phyloP scores from a whole-genome alignment of 1,140 invertebrate genomes.

The Drosophila watanabei region DNA sequence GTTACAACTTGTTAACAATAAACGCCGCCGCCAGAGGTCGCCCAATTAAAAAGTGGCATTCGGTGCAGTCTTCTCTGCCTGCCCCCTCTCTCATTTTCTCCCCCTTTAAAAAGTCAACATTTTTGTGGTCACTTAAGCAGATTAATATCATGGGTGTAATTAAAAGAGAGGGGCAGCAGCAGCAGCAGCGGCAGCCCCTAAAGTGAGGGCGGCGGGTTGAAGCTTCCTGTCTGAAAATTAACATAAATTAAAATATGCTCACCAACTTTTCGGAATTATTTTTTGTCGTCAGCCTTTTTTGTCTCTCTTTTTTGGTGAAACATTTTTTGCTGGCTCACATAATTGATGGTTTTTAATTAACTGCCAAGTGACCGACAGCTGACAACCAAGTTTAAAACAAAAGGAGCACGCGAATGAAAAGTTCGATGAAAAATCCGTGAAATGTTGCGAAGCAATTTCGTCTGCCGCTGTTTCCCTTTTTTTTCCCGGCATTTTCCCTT shows the following conservation, averaged over 20 bases:
- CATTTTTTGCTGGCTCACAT: slow-evolving; percentile 55
- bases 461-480: slow-evolving; percentile 9
- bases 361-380: slow-evolving; percentile 81
- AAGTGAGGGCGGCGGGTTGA: slow-evolving; percentile 28
- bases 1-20: slow-evolving; percentile 80
- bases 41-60: slow-evolving; percentile 69
- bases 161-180: slow-evolving; percentile 60
- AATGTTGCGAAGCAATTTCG: slow-evolving; percentile 34
- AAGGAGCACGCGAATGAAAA: slow-evolving; percentile 17
- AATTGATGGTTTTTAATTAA: slow-evolving; percentile 84
- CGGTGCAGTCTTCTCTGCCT: not conserved
- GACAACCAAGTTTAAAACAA: slow-evolving; percentile 50
- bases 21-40: slow-evolving; percentile 71
- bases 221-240: slow-evolving; percentile 64
- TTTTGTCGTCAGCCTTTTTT: slow-evolving; percentile 44
- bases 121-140: slow-evolving; percentile 84
- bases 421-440: slow-evolving; percentile 40
- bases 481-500: slow-evolving; percentile 39
- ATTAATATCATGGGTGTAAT: slow-evolving; percentile 84
- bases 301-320: slow-evolving; percentile 17
- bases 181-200: slow-evolving; percentile 46
- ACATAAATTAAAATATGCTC: slow-evolving; percentile 79
- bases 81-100: not conserved
- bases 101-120: slow-evolving; percentile 69
- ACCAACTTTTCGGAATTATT: slow-evolving; percentile 53